These are phyloP conservation scores for Orcinus orca DNA, from an alignment of 2,113 vertebrate genomes.

Conservation along the genomic window DNA sequence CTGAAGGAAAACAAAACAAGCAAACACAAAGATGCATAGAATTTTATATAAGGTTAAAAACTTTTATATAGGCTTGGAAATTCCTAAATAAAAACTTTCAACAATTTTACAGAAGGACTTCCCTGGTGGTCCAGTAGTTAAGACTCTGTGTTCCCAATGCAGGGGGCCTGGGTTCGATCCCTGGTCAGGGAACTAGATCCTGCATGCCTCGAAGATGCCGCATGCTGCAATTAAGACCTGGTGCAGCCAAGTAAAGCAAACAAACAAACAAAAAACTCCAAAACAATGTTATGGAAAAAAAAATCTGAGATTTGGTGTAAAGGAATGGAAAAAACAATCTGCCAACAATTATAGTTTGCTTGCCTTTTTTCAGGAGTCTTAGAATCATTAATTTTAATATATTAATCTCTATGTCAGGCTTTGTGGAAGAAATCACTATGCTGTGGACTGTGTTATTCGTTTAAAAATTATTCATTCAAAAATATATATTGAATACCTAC, in stretches of 20 bases:
- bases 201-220: too few relatives aligned
- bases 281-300: neutral
- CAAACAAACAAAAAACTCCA: too few relatives aligned
- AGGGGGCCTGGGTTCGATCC: too few relatives aligned
- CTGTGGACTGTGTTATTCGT: neutral
- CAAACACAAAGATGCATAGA: neutral
- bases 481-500: neutral
- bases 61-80: neutral
- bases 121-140: too few relatives aligned
- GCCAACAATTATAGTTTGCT: neutral
- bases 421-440: neutral
- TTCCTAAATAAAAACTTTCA: slow-evolving; percentile 22
- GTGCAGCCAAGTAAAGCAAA: too few relatives aligned
- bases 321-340: neutral
- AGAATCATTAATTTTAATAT: neutral
- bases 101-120: neutral
- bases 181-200: too few relatives aligned
- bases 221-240: too few relatives aligned
- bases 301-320: neutral
- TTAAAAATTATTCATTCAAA: neutral
- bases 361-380: slow-evolving; percentile 14
- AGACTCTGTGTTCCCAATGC: too few relatives aligned
- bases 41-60: slow-evolving; percentile 39
- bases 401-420: neutral
- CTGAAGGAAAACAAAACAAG: slow-evolving; percentile 1